phyloP scores from a whole-genome alignment of 2,888 invertebrate species.

The Hirudinaria manillensis region DNA sequence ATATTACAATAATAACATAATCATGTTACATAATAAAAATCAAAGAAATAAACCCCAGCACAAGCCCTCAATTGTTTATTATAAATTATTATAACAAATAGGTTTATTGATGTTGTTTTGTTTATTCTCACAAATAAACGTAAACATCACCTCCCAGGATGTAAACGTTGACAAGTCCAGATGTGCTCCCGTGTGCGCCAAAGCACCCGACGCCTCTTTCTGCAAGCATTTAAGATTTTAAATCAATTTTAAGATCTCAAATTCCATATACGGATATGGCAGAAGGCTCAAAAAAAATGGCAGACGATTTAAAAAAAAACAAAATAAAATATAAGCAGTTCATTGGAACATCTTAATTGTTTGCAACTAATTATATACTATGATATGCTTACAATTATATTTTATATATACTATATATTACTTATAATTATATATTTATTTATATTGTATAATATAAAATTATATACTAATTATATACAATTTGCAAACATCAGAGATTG shows the following conservation, averaged over 20 bases:
- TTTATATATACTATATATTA: background rate
- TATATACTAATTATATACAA: too few relatives aligned
- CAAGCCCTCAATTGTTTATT: background rate
- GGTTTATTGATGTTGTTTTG: too few relatives aligned
- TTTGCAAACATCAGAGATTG: too few relatives aligned
- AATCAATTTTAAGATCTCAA: background rate
- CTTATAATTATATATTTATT: background rate
- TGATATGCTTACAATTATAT: background rate
- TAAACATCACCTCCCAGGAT: constrained; percentile 58
- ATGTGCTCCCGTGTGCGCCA: constrained; percentile 90
- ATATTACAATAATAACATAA: too few relatives aligned
- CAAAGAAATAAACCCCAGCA: too few relatives aligned
- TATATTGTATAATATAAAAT: too few relatives aligned
- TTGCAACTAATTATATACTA: background rate
- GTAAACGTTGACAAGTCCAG: constrained; percentile 96
- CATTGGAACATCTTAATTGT: background rate
- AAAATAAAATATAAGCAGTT: background rate
- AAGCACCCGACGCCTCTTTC: constrained; percentile 74
- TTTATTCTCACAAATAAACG: too few relatives aligned
- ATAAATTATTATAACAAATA: constrained; percentile 1
- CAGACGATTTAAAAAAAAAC: background rate
- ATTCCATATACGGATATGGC: background rate
- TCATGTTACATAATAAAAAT: too few relatives aligned
- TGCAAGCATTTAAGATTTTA: constrained; percentile 39
- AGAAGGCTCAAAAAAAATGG: background rate